These are phyloP conservation scores for Chironomus tentans DNA, from an alignment of 2,888 invertebrate genomes.

Conservation along the genomic window DNA sequence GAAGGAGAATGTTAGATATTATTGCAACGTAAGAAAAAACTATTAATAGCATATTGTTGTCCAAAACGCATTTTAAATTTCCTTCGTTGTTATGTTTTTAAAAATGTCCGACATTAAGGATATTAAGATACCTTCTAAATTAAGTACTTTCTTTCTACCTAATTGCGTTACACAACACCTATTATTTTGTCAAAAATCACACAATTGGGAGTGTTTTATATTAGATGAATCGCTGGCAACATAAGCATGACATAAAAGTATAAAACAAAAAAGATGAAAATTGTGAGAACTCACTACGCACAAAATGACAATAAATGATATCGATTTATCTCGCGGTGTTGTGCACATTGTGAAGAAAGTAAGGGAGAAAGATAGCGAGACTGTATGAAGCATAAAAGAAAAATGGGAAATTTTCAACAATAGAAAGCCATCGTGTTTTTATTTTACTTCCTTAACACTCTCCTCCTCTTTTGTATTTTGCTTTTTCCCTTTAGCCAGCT, in stretches of 20 bases:
- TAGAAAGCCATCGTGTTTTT: no score
- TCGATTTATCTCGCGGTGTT: slow-evolving; percentile 16
- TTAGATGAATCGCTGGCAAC: not conserved
- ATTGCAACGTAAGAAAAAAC: no score
- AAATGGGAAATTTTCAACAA: no score
- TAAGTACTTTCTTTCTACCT: not conserved
- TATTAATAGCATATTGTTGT: no score
- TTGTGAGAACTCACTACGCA: not conserved
- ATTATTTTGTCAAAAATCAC: not conserved
- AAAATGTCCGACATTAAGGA: not conserved
- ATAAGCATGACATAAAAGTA: not conserved
- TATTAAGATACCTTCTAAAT: not conserved
- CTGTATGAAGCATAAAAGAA: no score
- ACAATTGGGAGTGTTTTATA: not conserved
- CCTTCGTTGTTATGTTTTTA: no score
- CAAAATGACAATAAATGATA: slow-evolving; percentile 23
- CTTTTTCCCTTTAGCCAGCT: not conserved
- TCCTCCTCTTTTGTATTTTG: no score
- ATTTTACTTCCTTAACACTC: no score
- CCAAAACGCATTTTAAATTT: no score
- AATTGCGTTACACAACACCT: not conserved
- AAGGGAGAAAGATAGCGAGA: no score
- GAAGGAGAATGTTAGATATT: no score
- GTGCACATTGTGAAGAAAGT: not conserved
- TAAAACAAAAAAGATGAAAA: not conserved